Evolutionary conservation across 1,140 invertebrate species (phyloP), one percentile per base, ranked within the genome.

Genomic region (Pseudomyrmex dendroicus): DNA sequence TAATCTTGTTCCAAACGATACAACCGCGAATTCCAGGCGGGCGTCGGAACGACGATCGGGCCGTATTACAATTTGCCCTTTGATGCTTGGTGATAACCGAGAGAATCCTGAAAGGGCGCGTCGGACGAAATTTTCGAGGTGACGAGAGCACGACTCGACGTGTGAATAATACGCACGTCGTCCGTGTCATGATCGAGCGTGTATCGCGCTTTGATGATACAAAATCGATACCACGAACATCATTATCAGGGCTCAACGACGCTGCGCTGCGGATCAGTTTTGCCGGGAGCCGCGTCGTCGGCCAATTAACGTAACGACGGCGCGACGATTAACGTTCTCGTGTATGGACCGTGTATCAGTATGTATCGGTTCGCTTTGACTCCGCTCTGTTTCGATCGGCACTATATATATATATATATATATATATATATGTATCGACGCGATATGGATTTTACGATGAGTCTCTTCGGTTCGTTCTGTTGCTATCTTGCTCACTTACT

Each of bases 161-260:
- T 63, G 68, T 59, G 48, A 73, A 74, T 73, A 73, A 74, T 73
- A 74, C 61, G 68, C 70, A 25, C 44, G 54, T 35, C 64, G 59
- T 46, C 35, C 5, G 56, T n/a, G 20, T 48, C 54, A 68, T 52
- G 73, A 80, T 84, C 57, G 67, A 84, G 50, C 44, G 68, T 46
- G 67, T 46, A 59, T 80, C 83, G 84, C 25, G 64, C 66, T 86
- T 84, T 78, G 73, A 84, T 80, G 73, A 85, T 70, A 25, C 66
- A 63, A 52, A 84, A 84, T 80, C 84, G 83, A 72, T 78, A 84
- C 52, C 72, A 44, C 73, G 83, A 25, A 70, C 74, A 84, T 80
- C 74, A 84, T 84, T 84, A 84, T 68, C 57, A 57, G n/a, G 25
- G 66, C 64, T 84, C 80, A 66, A 82, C 78, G 78, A 64, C 48